Base-by-base conservation (phyloP, 2,113 vertebrate genomes). In the Cryptoleucopteryx plumbea region DNA sequence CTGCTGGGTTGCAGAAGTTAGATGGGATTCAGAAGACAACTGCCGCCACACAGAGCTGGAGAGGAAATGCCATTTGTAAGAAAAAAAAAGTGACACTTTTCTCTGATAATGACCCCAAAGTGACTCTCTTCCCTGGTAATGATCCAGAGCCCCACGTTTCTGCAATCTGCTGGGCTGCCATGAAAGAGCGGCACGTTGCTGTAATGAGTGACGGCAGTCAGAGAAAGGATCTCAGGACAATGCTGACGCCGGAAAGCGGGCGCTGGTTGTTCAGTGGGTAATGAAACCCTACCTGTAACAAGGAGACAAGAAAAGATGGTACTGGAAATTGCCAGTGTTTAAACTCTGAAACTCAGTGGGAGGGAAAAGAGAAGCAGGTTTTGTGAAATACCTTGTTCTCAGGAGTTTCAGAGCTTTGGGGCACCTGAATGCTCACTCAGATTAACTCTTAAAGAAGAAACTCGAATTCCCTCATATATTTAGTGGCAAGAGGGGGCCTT, bases 271-370 rank as follows among this genome's bases (percentile, higher is more conserved):
- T 94, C 58, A 1, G 61, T 13, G 23, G 75, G 84, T 94, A 96
- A 95, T 78, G 87, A 93, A 97, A 95, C 75, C 67, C 55, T 77
- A 61, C 78, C 91, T 66, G 55, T 85, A 95, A 97, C 6, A 23
- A 92, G 82, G 59, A 88, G 74, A 96, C 21, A 93, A 95, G 87
- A 94, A 94, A 82, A 91, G 94, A 88, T 73, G 78, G 84, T 70
- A 88, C 66, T 95, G 31, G 86, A 96, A 97, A 95, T 93, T 95
- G 85, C 23, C 71, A 52, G 71, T 36, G 74, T 97, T 96, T 96
- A 93, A 97, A 96, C 63, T 96, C 87, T 77, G 78, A 96, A 96
- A 96, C 93, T 88, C 96, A 91, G 97, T 97, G 91, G 94, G 97
- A 96, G 84, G 91, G 82, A 93, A 95, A 96, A 96, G 89, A 96